Evolutionary conservation across 1,140 invertebrate species (phyloP), one percentile per base, ranked within the genome.

Genomic region (Apolygus lucorum): DNA sequence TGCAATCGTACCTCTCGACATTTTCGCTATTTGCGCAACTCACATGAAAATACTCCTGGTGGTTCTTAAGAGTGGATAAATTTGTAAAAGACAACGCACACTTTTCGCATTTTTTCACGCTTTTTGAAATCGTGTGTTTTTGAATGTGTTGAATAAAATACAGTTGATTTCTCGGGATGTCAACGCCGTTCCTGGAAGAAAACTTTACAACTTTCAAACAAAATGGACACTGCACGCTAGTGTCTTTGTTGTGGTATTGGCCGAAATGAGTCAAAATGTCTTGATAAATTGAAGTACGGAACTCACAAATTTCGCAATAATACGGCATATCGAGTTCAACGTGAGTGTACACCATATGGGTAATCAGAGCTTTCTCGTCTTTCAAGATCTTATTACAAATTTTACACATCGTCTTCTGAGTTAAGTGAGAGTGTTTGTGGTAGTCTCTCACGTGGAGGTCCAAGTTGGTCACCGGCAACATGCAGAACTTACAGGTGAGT

Each of bases 121-220:
- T 8, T 1, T n/a, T 8, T 21, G n/a, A 17, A 28, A 34, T 21
- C 14, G 29, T 66, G 28, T 66, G 64, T n/a, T 34, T 28, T 34
- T 66, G 64, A 42, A 66, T 66, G 29, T 66, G 64, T 34, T 66
- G 27, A 21, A 66, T 34, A 25, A 66, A 66, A 66, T 66, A 66
- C 27, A 66, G 14, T 66, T 66, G 64, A 21, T 66, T 66, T 34
- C 26, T 34, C 8, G 64, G 27, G 13, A 66, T 21, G n/a, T 66
- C 64, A 29, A 29, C 64, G 11, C 64, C 64, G 4, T 4, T 28
- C 13, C 64, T 8, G 28, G n/a, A 21, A 1, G 29, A 14, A 42
- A 66, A 66, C 17, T 25, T 2, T 17, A 66, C 64, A 11, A 66
- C 64, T 66, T 66, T 66, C 1, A 66, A 21, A 29, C 64, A 66